A percentile compares a stretch with the other conserved stretches of the same genome.
Conservation (phyloP, 2,888 invertebrate genomes). For the Meiosimyza decipiens region DNA sequence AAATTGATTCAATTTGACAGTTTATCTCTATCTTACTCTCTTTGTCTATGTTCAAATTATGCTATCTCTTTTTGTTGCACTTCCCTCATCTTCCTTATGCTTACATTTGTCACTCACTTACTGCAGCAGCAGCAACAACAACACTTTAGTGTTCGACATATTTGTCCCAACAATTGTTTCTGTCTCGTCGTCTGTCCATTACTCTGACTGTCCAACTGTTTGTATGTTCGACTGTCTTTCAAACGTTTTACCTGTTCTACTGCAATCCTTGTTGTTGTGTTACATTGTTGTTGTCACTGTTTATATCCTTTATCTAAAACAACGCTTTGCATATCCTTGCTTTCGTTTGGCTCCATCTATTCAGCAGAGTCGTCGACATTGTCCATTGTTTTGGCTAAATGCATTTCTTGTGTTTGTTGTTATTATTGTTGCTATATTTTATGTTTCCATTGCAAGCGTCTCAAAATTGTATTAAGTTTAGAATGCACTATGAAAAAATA, state of each 20-base stretch:
- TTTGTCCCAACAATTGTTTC: conserved; percentile 1
- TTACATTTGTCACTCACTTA: too few species aligned
- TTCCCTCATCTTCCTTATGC: too few species aligned
- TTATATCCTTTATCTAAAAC: neutral
- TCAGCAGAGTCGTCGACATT: neutral
- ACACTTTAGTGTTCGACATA: neutral
- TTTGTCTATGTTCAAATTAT: neutral
- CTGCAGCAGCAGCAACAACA: neutral
- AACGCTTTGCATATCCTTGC: neutral
- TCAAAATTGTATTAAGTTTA: neutral
- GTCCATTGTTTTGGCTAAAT: conserved; percentile 15
- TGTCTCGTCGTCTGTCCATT: conserved; percentile 27
- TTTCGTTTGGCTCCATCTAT: conserved; percentile 6
- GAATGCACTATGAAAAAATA: too few species aligned
- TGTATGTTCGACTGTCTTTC: neutral
- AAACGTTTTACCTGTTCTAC: conserved; percentile 16
- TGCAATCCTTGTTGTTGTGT: neutral
- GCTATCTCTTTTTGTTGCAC: too few species aligned
- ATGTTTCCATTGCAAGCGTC: conserved; percentile 25
- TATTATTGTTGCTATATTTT: conserved; percentile 26
- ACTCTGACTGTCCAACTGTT: neutral
- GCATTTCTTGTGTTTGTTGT: conserved; percentile 17
- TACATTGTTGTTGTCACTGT: neutral
- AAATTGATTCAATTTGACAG: conserved; percentile 38
- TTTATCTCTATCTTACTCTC: conserved; percentile 30